Conservation (phyloP, 2,888 invertebrate species). For the Pocota personata region DNA sequence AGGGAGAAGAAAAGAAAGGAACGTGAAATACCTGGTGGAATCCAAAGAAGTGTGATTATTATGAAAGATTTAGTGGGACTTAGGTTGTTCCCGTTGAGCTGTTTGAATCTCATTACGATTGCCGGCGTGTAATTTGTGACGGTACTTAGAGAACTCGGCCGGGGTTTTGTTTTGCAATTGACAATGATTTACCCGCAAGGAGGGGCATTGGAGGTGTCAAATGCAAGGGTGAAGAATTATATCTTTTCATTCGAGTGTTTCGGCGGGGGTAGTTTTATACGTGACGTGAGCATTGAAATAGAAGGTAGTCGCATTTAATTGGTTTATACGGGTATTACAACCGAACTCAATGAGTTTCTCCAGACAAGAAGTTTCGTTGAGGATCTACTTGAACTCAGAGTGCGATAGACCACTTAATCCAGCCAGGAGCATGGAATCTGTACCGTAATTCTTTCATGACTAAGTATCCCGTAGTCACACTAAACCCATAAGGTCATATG, state of each 20-base stretch:
- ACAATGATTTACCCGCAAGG: conserved; percentile 46
- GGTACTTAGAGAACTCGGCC: conserved; percentile 7
- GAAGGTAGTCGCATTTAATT: conserved; percentile 26
- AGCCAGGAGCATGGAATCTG: no score
- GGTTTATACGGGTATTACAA: conserved; percentile 23
- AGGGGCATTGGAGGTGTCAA: conserved; percentile 25
- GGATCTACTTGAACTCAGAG: no score
- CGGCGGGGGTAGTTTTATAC: neutral
- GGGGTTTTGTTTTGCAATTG: conserved; percentile 40
- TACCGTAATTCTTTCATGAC: no score
- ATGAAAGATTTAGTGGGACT: conserved; percentile 64
- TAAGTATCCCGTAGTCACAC: no score
- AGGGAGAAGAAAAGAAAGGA: conserved; percentile 24
- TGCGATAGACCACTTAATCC: no score
- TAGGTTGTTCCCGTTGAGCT: conserved; percentile 37
- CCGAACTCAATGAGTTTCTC: conserved; percentile 19
- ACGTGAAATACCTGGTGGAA: conserved; percentile 55
- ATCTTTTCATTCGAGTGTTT: conserved; percentile 17
- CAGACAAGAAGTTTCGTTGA: neutral
- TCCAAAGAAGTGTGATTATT: conserved; percentile 65
- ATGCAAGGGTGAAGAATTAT: conserved; percentile 19
- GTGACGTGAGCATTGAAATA: neutral
- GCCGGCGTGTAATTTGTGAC: conserved; percentile 45
- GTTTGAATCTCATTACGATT: conserved; percentile 50
- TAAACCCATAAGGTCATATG: no score